These are phyloP conservation scores for Stratiomys singularior DNA, from an alignment of 2,888 invertebrate genomes.

Conservation along the genomic window DNA sequence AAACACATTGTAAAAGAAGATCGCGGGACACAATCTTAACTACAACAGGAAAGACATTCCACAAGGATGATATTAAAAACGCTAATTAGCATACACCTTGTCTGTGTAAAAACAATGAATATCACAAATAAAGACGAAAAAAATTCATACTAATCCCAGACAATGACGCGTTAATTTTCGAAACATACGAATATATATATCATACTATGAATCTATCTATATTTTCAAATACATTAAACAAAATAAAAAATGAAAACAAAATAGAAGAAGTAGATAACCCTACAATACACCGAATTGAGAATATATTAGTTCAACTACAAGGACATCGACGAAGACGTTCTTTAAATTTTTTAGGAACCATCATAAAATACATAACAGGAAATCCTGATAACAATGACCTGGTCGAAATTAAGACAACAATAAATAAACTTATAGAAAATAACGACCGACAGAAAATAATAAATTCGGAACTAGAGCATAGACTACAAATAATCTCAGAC, in stretches of 20 bases:
- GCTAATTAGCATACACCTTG: not conserved
- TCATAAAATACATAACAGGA: conserved; percentile 9
- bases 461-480: not conserved
- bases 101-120: not conserved
- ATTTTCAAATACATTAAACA: not conserved
- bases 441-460: not conserved
- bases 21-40: conserved; percentile 26
- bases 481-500: not conserved
- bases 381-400: conserved; percentile 8
- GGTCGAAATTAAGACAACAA: not conserved
- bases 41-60: not conserved
- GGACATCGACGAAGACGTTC: not conserved
- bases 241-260: not conserved
- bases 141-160: not conserved
- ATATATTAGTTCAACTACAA: not conserved
- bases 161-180: not conserved
- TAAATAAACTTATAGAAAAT: conserved; percentile 1
- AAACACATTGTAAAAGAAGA: conserved; percentile 29
- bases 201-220: not conserved
- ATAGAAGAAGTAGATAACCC: not conserved
- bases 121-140: conserved; percentile 6
- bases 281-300: not conserved
- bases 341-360: conserved; percentile 16
- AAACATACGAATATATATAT: conserved; percentile 1
- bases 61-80: conserved; percentile 29